These are phyloP conservation scores for Microtus pennsylvanicus DNA, from an alignment of 2,113 vertebrate species.

Conservation along the genomic window DNA sequence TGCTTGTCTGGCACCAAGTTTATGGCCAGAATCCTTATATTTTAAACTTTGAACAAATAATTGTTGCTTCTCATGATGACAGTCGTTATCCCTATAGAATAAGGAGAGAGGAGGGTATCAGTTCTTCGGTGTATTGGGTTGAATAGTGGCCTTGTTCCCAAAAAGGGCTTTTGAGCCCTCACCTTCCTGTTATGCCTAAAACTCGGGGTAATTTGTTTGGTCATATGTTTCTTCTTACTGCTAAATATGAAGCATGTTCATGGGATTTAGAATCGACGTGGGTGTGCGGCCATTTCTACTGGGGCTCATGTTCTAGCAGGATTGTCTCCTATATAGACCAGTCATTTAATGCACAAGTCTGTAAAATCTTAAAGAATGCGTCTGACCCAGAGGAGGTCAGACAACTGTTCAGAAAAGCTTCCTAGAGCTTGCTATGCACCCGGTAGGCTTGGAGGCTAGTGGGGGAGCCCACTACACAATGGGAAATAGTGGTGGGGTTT, in stretches of 20 bases:
- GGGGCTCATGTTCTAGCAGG: background rate
- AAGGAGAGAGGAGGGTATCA: constrained; percentile 29
- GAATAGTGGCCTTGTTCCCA: background rate
- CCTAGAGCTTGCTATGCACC: background rate
- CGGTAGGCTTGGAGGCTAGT: background rate
- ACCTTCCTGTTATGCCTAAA: background rate
- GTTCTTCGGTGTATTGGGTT: background rate
- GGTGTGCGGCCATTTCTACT: background rate
- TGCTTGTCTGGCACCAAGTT: background rate
- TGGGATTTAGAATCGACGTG: background rate
- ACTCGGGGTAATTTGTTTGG: background rate
- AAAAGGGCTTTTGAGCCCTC: background rate
- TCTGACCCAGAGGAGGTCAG: background rate
- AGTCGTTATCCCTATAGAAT: background rate
- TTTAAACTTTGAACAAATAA: constrained; percentile 45
- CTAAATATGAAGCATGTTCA: background rate
- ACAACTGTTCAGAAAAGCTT: constrained; percentile 5
- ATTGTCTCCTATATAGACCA: background rate
- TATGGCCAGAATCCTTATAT: background rate
- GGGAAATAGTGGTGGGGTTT: background rate
- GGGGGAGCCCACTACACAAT: background rate
- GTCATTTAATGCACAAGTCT: background rate
- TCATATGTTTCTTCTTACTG: background rate
- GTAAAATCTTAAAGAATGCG: background rate
- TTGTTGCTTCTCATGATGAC: background rate